Evolutionary conservation across 1,140 invertebrate species (phyloP).

Genomic region (Diachasmimorpha longicaudata): DNA sequence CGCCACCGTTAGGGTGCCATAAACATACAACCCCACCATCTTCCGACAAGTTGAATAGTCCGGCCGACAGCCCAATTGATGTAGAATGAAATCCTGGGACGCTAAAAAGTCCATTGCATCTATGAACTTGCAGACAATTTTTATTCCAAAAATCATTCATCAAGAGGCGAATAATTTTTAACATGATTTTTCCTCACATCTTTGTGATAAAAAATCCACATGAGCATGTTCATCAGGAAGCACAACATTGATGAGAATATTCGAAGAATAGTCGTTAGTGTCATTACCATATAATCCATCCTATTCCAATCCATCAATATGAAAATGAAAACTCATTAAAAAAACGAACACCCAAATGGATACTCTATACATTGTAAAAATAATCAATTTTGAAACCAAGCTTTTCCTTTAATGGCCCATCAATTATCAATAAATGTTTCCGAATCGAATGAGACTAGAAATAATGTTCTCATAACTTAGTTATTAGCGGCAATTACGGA

Average conservation of each 20-base stretch:
- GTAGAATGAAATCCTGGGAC: not conserved
- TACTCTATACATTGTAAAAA: no score
- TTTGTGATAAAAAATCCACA: not conserved
- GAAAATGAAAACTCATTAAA: not conserved
- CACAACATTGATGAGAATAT: not conserved
- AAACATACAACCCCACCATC: constrained; percentile 11
- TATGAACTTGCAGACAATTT: constrained; percentile 5
- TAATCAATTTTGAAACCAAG: no score
- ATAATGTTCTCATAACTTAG: no score
- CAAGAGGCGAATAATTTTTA: no score
- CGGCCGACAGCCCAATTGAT: constrained; percentile 1
- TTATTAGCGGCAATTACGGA: no score
- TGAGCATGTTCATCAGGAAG: not conserved
- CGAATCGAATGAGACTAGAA: no score
- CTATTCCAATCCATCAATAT: not conserved
- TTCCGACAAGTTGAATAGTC: not conserved
- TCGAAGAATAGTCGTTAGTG: not conserved
- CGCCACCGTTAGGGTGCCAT: not conserved
- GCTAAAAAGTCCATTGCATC: constrained; percentile 4
- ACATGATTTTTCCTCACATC: constrained; percentile 5
- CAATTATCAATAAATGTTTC: no score
- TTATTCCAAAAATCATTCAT: no score
- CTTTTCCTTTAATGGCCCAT: no score
- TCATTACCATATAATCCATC: not conserved
- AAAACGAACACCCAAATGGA: no score